Percentiles rank a stretch among this genome's conserved stretches.
Evolutionary conservation across 2,113 vertebrate genomes (phyloP).

Genomic region (Tragelaphus scriptus): DNA sequence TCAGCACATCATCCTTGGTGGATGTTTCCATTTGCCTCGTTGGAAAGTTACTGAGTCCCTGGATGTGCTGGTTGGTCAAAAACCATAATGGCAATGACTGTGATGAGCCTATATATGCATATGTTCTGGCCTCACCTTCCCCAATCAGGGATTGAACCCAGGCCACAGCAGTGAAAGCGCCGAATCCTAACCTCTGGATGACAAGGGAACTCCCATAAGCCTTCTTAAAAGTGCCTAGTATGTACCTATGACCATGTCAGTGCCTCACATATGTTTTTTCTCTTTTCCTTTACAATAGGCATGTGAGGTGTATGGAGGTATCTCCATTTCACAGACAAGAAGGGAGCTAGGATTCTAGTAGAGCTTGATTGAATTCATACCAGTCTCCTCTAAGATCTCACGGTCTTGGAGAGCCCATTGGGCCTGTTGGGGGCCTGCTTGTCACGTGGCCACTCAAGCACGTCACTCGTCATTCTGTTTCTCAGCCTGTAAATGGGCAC

Average conservation of each 20-base stretch:
- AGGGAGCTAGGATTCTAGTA: background rate
- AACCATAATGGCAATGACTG: background rate
- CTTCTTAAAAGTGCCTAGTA: background rate
- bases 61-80: background rate
- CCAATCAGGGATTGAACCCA: background rate
- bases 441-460: background rate
- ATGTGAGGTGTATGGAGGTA: too few species aligned
- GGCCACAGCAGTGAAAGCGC: background rate
- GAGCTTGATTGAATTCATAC: background rate
- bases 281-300: background rate
- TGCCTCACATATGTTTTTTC: background rate
- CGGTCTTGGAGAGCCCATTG: background rate
- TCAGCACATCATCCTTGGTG: background rate
- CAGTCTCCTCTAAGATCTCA: background rate
- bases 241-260: background rate
- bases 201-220: background rate
- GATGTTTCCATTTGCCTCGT: background rate
- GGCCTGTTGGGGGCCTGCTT: background rate
- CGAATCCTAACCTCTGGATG: background rate
- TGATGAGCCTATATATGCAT: background rate
- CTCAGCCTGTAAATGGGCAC: background rate
- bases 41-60: background rate
- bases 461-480: background rate
- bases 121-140: rapidly evolving
- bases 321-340: background rate